These are phyloP conservation scores for Calameuta pallipes DNA, from an alignment of 2,888 invertebrate species.

Conservation along the genomic window DNA sequence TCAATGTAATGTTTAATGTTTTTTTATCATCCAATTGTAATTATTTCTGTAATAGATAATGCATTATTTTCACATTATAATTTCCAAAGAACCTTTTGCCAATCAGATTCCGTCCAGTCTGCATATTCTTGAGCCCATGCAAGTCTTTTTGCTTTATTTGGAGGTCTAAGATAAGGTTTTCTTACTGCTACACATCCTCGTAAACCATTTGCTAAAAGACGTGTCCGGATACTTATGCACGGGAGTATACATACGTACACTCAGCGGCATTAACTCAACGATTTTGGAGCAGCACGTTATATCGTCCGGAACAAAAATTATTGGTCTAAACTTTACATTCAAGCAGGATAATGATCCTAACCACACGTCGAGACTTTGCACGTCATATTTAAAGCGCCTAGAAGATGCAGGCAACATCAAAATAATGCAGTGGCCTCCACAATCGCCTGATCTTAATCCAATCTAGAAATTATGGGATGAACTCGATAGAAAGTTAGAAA, in stretches of 20 bases:
- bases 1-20: too few relatives aligned
- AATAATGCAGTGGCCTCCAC: slow-evolving; percentile 27
- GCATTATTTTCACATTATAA: too few relatives aligned
- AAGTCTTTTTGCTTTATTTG: slow-evolving; percentile 22
- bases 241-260: too few relatives aligned
- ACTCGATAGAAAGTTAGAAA: slow-evolving; percentile 23
- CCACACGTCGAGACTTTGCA: slow-evolving; percentile 9
- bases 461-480: slow-evolving; percentile 30
- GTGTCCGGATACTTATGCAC: too few relatives aligned
- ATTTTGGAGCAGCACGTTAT: slow-evolving; percentile 17
- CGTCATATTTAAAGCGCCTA: slow-evolving; percentile 7
- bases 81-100: too few relatives aligned
- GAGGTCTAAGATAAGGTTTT: slow-evolving; percentile 4
- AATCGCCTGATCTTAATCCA: slow-evolving; percentile 26
- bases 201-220: background rate
- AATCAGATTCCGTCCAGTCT: slow-evolving; percentile 18
- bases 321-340: slow-evolving; percentile 16
- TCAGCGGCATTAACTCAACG: background rate
- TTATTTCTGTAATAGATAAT: too few relatives aligned
- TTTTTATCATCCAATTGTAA: too few relatives aligned
- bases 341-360: slow-evolving; percentile 19
- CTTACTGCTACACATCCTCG: background rate
- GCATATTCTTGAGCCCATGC: slow-evolving; percentile 32
- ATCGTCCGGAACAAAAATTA: slow-evolving; percentile 8
- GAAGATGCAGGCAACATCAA: slow-evolving; percentile 11